These are phyloP conservation scores for Parazoanthus swiftii DNA, from an alignment of 92 coral and sea anemone genomes.

Conservation along the genomic window DNA sequence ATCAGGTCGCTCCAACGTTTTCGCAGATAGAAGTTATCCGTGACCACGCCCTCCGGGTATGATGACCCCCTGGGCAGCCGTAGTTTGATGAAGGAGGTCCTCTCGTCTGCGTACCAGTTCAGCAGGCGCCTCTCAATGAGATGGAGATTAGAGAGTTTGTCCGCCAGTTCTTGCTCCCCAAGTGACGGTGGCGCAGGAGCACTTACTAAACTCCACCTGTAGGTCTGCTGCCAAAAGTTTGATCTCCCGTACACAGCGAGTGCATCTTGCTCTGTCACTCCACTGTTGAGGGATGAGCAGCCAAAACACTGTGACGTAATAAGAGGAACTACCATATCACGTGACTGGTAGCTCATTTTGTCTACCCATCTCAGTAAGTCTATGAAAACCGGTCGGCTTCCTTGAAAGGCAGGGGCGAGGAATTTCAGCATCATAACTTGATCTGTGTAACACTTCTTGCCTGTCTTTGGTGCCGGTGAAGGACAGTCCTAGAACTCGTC, in stretches of 20 bases:
- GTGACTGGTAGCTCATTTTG: constrained; percentile 47
- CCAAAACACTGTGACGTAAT: constrained; percentile 28
- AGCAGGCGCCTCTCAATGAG: background rate
- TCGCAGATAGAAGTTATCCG: background rate
- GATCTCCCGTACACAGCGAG: background rate
- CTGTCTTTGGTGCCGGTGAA: background rate
- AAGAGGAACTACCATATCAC: constrained; percentile 64
- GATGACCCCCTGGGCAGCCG: background rate
- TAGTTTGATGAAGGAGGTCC: background rate
- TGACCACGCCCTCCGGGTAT: background rate
- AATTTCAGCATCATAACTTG: background rate
- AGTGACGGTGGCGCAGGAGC: background rate
- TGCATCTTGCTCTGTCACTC: background rate
- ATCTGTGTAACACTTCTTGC: background rate
- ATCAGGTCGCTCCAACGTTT: background rate
- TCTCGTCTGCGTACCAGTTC: background rate
- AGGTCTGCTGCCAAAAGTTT: no score
- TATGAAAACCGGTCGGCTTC: constrained; percentile 45
- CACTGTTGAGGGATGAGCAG: background rate
- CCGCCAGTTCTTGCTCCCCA: background rate
- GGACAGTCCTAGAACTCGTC: background rate
- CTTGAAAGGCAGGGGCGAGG: background rate
- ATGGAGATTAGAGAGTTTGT: background rate
- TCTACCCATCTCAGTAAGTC: constrained; percentile 48
- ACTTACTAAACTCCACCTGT: background rate